These are phyloP conservation scores for Eilema sororculum DNA, from an alignment of 2,888 invertebrate genomes.

Conservation along the genomic window DNA sequence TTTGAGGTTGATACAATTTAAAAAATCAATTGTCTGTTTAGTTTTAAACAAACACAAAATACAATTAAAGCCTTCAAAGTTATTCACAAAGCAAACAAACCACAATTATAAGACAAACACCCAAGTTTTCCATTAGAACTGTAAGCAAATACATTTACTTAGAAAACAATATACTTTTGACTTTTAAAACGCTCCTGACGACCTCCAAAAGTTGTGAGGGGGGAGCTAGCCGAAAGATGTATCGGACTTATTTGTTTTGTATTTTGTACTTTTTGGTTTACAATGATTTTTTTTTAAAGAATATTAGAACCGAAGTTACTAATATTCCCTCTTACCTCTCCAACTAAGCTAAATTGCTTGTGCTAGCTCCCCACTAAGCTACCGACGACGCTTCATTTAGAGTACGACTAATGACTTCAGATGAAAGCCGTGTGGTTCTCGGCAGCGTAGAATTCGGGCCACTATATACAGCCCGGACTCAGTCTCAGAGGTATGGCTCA, in stretches of 20 bases:
- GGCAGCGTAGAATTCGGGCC: too few species aligned
- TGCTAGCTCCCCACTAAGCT: too few species aligned
- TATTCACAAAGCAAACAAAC: constrained; percentile 32
- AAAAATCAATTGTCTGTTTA: neutral
- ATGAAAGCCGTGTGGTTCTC: too few species aligned
- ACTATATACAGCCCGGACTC: too few species aligned
- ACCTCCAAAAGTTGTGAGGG: constrained; percentile 9
- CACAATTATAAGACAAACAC: constrained; percentile 39
- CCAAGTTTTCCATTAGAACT: constrained; percentile 39
- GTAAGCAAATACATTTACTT: constrained; percentile 41
- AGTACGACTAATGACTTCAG: neutral
- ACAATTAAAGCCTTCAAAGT: constrained; percentile 12
- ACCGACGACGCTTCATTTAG: too few species aligned
- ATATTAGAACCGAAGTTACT: too few species aligned
- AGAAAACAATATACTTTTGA: constrained; percentile 25
- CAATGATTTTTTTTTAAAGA: too few species aligned
- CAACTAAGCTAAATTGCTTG: too few species aligned
- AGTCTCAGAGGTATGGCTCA: too few species aligned
- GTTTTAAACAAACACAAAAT: constrained; percentile 6
- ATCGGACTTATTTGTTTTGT: neutral
- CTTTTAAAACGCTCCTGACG: constrained; percentile 4
- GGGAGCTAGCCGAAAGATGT: neutral
- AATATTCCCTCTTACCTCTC: too few species aligned
- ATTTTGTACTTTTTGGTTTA: neutral
- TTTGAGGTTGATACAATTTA: neutral